These are phyloP conservation scores for Heliconius cydno DNA, from an alignment of 2,888 invertebrate species.

Conservation along the genomic window DNA sequence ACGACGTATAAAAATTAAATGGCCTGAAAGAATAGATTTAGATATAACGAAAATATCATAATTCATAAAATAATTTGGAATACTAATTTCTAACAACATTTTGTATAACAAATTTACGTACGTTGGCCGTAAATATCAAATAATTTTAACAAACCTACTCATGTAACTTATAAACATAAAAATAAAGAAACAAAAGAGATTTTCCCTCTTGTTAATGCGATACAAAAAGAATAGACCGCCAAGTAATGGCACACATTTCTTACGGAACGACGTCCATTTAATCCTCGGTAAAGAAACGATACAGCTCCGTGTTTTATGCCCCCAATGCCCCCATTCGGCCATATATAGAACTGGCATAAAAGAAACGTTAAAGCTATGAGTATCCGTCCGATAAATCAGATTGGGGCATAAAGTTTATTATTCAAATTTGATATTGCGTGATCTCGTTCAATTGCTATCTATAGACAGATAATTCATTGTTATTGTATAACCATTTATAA, in stretches of 20 bases:
- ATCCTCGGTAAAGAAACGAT: slow-evolving; percentile 30
- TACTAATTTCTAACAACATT: too few relatives aligned
- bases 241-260: slow-evolving; percentile 32
- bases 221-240: slow-evolving; percentile 9
- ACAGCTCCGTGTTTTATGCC: slow-evolving; percentile 33
- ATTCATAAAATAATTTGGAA: too few relatives aligned
- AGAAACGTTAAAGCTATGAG: slow-evolving; percentile 29
- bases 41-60: too few relatives aligned
- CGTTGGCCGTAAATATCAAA: too few relatives aligned
- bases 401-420: slow-evolving; percentile 12
- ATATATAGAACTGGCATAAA: slow-evolving; percentile 42
- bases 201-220: background rate
- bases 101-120: too few relatives aligned
- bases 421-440: slow-evolving; percentile 15
- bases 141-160: background rate
- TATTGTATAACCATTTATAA: background rate
- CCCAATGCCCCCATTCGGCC: slow-evolving; percentile 31
- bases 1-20: background rate
- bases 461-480: background rate
- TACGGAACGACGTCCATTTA: slow-evolving; percentile 33
- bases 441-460: background rate
- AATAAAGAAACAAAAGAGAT: background rate
- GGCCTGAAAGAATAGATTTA: too few relatives aligned
- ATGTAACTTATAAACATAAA: background rate
- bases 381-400: slow-evolving; percentile 32